Conservation (phyloP, 2,797 vertebrate species). For the Valencia hispanica region DNA sequence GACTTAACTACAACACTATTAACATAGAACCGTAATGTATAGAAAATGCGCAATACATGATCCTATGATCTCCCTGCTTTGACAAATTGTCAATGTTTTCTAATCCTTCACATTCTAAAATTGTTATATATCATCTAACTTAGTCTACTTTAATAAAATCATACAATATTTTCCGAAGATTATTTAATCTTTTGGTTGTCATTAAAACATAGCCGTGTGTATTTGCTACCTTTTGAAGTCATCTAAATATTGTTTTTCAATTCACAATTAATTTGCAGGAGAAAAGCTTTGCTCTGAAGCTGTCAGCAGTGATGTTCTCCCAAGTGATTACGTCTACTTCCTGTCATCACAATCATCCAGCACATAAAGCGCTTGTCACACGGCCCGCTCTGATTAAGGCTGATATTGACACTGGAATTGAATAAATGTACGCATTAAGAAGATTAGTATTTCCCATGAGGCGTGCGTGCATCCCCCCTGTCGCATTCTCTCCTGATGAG, state of each 20-base stretch:
- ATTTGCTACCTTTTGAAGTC: constrained; percentile 41
- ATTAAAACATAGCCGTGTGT: constrained; percentile 39
- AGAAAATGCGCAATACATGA: too few species aligned
- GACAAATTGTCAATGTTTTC: not conserved
- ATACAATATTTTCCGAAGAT: constrained; percentile 36
- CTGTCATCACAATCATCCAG: constrained; percentile 68
- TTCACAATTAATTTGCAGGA: constrained; percentile 63
- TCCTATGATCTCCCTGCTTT: too few species aligned
- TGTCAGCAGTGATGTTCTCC: constrained; percentile 70
- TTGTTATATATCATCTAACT: not conserved
- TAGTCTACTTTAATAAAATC: not conserved
- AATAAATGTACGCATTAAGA: constrained; percentile 76
- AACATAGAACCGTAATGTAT: not conserved
- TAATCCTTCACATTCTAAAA: not conserved
- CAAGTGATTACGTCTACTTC: constrained; percentile 69
- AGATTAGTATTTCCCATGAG: constrained; percentile 78
- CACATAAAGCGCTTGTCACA: constrained; percentile 71
- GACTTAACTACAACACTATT: too few species aligned
- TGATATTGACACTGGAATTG: constrained; percentile 77
- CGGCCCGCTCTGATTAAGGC: constrained; percentile 65
- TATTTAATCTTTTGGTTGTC: constrained; percentile 35
- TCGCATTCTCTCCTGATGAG: constrained; percentile 66
- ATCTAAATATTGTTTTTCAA: constrained; percentile 57
- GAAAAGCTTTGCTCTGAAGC: constrained; percentile 68
- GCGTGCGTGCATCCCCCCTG: constrained; percentile 26